Percentiles rank a stretch among this genome's conserved stretches.
phyloP scores from a whole-genome alignment of 2,797 vertebrate species.

The Scolopax rusticola region DNA sequence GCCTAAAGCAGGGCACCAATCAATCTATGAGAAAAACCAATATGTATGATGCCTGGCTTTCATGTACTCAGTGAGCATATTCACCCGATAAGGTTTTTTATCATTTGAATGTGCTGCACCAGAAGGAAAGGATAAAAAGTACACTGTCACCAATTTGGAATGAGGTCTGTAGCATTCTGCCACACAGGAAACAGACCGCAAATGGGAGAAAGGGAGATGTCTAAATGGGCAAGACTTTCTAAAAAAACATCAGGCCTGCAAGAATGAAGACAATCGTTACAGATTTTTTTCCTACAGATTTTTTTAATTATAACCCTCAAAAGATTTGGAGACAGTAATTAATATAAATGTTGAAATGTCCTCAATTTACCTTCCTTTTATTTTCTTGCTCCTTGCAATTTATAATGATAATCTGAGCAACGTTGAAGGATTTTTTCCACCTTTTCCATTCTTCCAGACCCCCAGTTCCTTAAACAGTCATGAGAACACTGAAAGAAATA shows the following conservation, averaged over 20 bases:
- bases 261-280: neutral
- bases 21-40: neutral
- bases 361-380: neutral
- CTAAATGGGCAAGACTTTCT: neutral
- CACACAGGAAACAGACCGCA: neutral
- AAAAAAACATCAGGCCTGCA: neutral
- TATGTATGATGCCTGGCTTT: neutral
- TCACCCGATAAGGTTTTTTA: constrained; percentile 4
- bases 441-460: neutral
- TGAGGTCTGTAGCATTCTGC: neutral
- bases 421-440: neutral
- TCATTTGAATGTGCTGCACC: neutral
- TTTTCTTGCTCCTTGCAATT: neutral
- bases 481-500: neutral
- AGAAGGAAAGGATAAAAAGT: constrained; percentile 20
- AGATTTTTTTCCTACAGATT: neutral
- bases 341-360: neutral
- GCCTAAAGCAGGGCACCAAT: neutral
- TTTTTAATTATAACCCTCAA: neutral
- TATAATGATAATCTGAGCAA: neutral
- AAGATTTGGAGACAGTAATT: neutral
- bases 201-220: neutral
- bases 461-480: neutral
- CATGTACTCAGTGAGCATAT: neutral
- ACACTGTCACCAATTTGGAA: neutral